A percentile compares a stretch with the other conserved stretches of the same genome.
These are phyloP conservation scores for Rhinichthys klamathensis DNA, from an alignment of 2,113 vertebrate genomes.

Conservation along the genomic window DNA sequence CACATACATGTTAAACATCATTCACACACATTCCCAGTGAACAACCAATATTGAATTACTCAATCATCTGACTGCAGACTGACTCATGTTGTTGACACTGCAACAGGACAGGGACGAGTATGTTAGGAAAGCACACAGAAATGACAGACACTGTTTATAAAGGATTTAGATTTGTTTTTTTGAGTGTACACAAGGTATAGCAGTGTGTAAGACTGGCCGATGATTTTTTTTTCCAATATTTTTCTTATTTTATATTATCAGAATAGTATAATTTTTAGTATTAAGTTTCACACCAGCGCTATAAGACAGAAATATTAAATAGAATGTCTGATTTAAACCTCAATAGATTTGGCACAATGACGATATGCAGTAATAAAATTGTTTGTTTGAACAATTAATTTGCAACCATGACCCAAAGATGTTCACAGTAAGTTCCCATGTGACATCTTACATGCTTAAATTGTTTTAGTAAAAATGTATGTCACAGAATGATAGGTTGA, in stretches of 20 bases:
- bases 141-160: background rate
- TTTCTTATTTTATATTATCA: background rate
- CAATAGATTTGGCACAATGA: too few relatives aligned
- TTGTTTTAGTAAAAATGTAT: background rate
- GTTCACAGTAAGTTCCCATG: background rate
- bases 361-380: background rate
- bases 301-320: background rate
- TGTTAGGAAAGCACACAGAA: background rate
- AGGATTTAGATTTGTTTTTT: background rate
- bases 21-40: background rate
- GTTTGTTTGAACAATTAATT: background rate
- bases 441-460: background rate
- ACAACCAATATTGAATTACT: background rate
- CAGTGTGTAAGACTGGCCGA: background rate
- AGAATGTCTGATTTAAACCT: background rate
- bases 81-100: background rate
- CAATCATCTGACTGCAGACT: slow-evolving; percentile 14
- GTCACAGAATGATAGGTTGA: too few relatives aligned
- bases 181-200: background rate
- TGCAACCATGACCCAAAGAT: background rate
- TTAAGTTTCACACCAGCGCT: background rate
- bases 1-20: slow-evolving; percentile 6
- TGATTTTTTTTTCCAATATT: background rate
- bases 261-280: too few relatives aligned
- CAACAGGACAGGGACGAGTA: background rate